Evolutionary conservation across 2,888 invertebrate species (phyloP).

Genomic region (Hoplodrina blanda): DNA sequence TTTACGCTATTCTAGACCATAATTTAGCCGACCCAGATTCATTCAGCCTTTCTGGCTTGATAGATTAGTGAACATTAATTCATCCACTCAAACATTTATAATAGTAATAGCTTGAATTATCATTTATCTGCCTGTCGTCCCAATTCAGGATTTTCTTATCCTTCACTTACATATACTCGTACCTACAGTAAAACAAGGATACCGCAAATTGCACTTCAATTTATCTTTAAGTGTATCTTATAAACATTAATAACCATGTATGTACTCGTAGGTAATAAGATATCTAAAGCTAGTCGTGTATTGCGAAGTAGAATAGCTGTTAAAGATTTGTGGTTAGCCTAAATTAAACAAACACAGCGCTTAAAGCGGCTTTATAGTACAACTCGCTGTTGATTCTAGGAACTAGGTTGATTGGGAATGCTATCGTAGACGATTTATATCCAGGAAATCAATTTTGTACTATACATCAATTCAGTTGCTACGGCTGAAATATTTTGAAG

Average conservation of each 20-base stretch:
- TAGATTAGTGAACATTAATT: too few species aligned
- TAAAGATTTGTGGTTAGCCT: conserved; percentile 49
- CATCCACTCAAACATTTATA: too few species aligned
- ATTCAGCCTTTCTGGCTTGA: too few species aligned
- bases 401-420: conserved; percentile 37
- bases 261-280: not conserved
- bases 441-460: conserved; percentile 30
- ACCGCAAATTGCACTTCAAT: conserved; percentile 28
- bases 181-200: conserved; percentile 14
- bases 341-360: conserved; percentile 56
- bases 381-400: conserved; percentile 33
- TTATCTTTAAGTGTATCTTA: conserved; percentile 22
- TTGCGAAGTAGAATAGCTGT: conserved; percentile 37
- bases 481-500: not conserved
- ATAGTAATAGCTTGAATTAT: too few species aligned
- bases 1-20: too few species aligned
- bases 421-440: conserved; percentile 28
- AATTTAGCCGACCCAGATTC: too few species aligned
- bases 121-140: not conserved
- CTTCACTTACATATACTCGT: not conserved
- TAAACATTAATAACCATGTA: not conserved
- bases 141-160: not conserved
- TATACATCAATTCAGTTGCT: not conserved
- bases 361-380: conserved; percentile 40
- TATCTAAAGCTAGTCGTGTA: conserved; percentile 15